Conservation (phyloP, 2,113 vertebrate species). For the Cyanocitta stelleri region DNA sequence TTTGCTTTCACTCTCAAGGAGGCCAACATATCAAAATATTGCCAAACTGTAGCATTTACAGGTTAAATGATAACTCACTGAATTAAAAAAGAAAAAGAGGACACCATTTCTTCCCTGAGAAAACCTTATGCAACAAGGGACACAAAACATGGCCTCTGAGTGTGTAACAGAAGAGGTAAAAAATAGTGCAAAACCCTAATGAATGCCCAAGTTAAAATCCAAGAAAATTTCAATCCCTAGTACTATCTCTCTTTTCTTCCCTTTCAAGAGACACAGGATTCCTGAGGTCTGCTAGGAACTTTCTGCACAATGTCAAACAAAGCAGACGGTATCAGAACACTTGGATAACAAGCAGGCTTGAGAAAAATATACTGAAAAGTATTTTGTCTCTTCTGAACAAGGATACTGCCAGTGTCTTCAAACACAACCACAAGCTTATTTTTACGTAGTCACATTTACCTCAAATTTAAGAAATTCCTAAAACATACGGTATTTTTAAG, state of each 20-base stretch:
- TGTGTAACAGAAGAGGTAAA: not conserved
- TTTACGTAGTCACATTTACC: not conserved
- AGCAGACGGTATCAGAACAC: not conserved
- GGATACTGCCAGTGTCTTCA: not conserved
- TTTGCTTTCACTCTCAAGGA: not conserved
- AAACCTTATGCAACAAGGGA: not conserved
- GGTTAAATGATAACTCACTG: not conserved
- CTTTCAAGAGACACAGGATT: not conserved
- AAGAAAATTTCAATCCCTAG: not conserved
- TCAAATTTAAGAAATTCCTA: not conserved
- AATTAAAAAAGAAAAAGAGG: not conserved
- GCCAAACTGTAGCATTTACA: not conserved
- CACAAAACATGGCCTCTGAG: not conserved
- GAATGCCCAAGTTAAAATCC: not conserved
- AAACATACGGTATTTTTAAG: not conserved
- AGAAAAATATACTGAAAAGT: not conserved
- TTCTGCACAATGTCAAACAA: not conserved
- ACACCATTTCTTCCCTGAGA: not conserved
- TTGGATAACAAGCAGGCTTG: not conserved
- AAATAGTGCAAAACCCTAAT: not conserved
- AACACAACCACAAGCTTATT: not conserved
- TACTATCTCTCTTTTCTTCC: not conserved
- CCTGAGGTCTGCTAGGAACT: not conserved
- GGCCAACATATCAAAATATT: not conserved
- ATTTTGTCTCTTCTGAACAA: not conserved